Evolutionary conservation across 2,888 invertebrate genomes (phyloP), one percentile per base, ranked within the genome.

Genomic region (Rhorus exstirpatorius): DNA sequence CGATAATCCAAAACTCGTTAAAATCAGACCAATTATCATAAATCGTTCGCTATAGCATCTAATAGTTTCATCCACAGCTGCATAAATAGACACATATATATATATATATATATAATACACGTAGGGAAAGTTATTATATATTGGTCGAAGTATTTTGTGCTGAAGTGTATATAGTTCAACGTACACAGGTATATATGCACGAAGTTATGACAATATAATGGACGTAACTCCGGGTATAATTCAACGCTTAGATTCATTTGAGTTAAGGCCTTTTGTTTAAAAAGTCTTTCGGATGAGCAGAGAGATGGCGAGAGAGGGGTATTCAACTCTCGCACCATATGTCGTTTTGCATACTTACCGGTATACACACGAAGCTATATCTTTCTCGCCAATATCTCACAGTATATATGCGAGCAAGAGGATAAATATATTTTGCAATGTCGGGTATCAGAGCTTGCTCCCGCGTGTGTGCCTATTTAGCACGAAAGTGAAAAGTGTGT

Each of bases 21-120:
- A 81, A 81, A 78, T 81, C 81, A 67, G 72, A 17, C 61, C 78
- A 78, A 81, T 81, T 81, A 81, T 44, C 78, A 78, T 81, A 78
- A 78, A 78, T 81, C 74, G 72, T 67, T 67, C 51, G 7, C 38
- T 41, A 8, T 1, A 12, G 10, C 10, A 7, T 41, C 6, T 41
- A 6, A 41, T 41, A 10, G 41, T 41, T 10, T 41, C 41, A 41
- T 41, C 41, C 41, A 41, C 41, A 41, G 41, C 41, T 41, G 41
- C n/a, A 31, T 3, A 49, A 17, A 14, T 49, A 49, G 14, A 49
- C 14, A 49, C 17, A 49, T 14, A 1, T 14, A n/a, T n/a, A n/a
- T n/a, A n/a, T n/a, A n/a, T n/a, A n/a, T n/a, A n/a, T n/a, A n/a
- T n/a, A n/a, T n/a, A n/a, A n/a, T n/a, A n/a, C n/a, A n/a, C n/a